Evolutionary conservation across 2,888 invertebrate species (phyloP).

Genomic region (Glaucopsyche alexis): DNA sequence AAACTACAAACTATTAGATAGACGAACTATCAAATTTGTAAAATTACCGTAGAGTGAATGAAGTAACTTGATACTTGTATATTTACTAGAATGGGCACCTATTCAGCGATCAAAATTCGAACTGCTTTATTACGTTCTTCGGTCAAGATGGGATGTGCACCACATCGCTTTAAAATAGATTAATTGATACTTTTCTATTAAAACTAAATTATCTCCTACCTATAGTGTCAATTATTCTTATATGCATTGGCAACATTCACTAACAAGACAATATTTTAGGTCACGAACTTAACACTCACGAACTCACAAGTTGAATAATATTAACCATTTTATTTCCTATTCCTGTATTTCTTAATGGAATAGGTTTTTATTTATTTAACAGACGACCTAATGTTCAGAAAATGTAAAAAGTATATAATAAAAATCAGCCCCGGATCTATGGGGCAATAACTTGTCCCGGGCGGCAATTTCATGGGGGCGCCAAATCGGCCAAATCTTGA

Average conservation of each 20-base stretch:
- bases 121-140: background rate
- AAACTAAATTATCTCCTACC: background rate
- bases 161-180: no score
- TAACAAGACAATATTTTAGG: conserved; percentile 53
- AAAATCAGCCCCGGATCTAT: no score
- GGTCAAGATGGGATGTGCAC: background rate
- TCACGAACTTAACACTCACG: conserved; percentile 51
- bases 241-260: conserved; percentile 63
- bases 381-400: background rate
- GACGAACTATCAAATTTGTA: background rate
- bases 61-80: background rate
- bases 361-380: background rate
- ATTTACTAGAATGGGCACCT: background rate
- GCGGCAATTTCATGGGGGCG: no score
- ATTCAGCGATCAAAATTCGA: background rate
- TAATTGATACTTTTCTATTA: background rate
- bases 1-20: background rate
- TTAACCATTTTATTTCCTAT: background rate
- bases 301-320: conserved; percentile 34
- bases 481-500: no score
- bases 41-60: background rate
- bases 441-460: no score
- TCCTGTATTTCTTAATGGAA: background rate
- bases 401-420: background rate
- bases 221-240: conserved; percentile 46